A percentile compares a stretch with the other conserved stretches of the same genome.
These are phyloP conservation scores for Cataglyphis albicans DNA, from an alignment of 2,888 invertebrate genomes.

Conservation along the genomic window DNA sequence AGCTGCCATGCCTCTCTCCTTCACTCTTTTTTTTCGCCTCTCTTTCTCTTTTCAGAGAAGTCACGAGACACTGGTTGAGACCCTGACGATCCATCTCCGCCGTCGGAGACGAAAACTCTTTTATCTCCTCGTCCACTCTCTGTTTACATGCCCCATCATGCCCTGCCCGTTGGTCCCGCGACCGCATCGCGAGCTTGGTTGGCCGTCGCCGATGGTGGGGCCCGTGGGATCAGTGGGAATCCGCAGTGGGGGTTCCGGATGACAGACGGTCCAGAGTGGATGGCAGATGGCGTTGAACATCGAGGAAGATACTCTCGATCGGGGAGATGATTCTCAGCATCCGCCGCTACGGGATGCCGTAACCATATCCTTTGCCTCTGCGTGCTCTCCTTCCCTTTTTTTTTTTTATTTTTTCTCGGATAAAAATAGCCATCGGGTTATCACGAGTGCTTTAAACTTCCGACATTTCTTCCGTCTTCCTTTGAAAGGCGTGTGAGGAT, in stretches of 20 bases:
- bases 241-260: constrained; percentile 50
- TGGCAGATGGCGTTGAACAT: constrained; percentile 51
- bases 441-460: background rate
- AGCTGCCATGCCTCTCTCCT: background rate
- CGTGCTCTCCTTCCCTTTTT: background rate
- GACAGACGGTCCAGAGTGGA: constrained; percentile 41
- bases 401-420: background rate
- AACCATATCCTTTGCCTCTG: background rate
- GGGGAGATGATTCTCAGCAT: constrained; percentile 26
- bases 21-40: background rate
- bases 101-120: constrained; percentile 59
- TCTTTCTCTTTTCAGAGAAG: constrained; percentile 5
- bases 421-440: constrained; percentile 22
- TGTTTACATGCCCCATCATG: constrained; percentile 61
- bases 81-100: constrained; percentile 58
- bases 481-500: background rate
- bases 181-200: constrained; percentile 19
- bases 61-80: constrained; percentile 28
- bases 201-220: constrained; percentile 40
- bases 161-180: constrained; percentile 47
- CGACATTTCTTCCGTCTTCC: background rate
- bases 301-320: constrained; percentile 20
- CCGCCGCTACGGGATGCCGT: background rate
- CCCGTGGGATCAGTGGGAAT: constrained; percentile 45
- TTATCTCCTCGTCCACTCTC: constrained; percentile 59